Base-by-base conservation (phyloP, 2,888 invertebrate genomes). In the Tolmerus cingulatus region DNA sequence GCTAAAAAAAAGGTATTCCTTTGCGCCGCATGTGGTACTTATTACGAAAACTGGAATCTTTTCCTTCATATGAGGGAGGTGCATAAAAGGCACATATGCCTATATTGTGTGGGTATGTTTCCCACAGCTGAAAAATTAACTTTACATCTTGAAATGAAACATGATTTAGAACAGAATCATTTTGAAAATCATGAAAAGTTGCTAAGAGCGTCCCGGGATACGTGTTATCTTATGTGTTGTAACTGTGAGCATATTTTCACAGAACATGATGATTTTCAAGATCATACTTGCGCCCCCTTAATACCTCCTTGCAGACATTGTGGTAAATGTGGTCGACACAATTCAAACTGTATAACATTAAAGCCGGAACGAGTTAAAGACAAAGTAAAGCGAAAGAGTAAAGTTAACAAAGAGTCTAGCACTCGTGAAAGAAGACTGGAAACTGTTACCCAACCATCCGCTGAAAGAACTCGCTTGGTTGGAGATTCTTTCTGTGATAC, bases 41-140 rank as follows among this genome's bases (percentile, higher is more conserved):
- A 97, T 90, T 97, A 96, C 93, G 96, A 97, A 92, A 96, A 96
- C 90, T 97, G 97, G 96, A 96, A 97, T 92, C 94, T 97, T 88
- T 97, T 97, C 91, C 92, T 96, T 77, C 97, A 97, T 90, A 97
- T 97, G 95, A 94, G 96, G 86, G 96, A 97, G 90, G 95, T 95
- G 87, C 97, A 97, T 91, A 95, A 95, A 90, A 94, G 96, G 86
- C 96, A 96, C 91, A 96, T 97, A 90, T 97, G 97, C 91, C 93
- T 97, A 85, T 96, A 96, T 92, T 97, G 97, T 91, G 93, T 97
- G 89, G 96, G 96, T 82, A 95, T 97, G 94, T 97, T 97, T 93
- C 95, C 96, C 46, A 95, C 95, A 90, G 95, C 96, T 9, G 96
- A 97, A 90, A 96, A 96, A 90, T 93, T 97, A 66, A 95, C 96